Conservation (phyloP, 2,797 vertebrate genomes). For the Coregonus suidteri region DNA sequence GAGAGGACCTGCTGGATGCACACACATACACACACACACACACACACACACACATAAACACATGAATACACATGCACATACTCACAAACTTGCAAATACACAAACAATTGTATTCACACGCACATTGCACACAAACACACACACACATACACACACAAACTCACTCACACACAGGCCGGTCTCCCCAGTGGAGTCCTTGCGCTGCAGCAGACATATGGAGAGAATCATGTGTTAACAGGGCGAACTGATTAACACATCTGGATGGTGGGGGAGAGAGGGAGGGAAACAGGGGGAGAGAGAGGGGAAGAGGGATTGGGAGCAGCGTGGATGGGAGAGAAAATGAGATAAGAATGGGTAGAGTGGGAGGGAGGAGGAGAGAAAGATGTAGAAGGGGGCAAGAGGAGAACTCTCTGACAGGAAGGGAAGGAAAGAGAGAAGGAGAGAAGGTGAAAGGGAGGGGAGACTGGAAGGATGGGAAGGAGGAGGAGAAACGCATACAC, state of each 20-base stretch:
- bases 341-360: slow-evolving; percentile 27
- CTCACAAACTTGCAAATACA: neutral
- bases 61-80: slow-evolving; percentile 11
- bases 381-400: neutral
- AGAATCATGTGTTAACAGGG: slow-evolving; percentile 90
- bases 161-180: slow-evolving; percentile 39
- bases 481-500: neutral
- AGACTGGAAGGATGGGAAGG: neutral
- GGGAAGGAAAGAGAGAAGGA: slow-evolving; percentile 14
- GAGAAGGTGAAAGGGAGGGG: slow-evolving; percentile 11
- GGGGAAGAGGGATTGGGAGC: slow-evolving; percentile 27
- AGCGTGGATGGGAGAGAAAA: slow-evolving; percentile 25
- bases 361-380: slow-evolving; percentile 20
- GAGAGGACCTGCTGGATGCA: slow-evolving; percentile 76
- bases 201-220: slow-evolving; percentile 86
- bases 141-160: slow-evolving; percentile 45
- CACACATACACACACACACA: slow-evolving; percentile 69
- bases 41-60: neutral
- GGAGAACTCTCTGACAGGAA: neutral
- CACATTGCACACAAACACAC: slow-evolving; percentile 33
- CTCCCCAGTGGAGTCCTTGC: slow-evolving; percentile 63
- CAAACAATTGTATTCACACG: slow-evolving; percentile 29
- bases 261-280: slow-evolving; percentile 59
- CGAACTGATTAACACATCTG: slow-evolving; percentile 97
- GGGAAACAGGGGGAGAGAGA: slow-evolving; percentile 1